Conservation (phyloP, 2,797 vertebrate species). For the Chromobotia macracanthus region DNA sequence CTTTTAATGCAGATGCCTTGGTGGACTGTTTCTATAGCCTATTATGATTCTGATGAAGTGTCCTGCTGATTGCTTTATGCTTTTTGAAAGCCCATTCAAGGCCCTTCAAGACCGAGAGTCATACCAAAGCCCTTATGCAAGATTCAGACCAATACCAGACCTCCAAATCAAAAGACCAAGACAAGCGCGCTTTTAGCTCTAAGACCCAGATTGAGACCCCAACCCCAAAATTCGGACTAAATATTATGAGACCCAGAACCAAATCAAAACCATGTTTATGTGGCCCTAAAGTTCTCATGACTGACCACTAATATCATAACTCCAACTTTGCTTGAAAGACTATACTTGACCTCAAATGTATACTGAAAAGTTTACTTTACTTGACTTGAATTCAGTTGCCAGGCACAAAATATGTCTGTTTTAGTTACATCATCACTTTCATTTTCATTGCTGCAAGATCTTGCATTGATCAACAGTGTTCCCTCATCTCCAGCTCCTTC, state of each 20-base stretch:
- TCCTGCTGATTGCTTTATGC: background rate
- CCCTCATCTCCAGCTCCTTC: slow-evolving; percentile 56
- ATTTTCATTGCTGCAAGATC: slow-evolving; percentile 50
- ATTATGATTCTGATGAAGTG: slow-evolving; percentile 4
- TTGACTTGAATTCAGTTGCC: background rate
- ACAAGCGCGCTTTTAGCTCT: background rate
- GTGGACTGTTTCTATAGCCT: background rate
- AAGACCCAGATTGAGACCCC: background rate
- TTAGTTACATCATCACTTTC: slow-evolving; percentile 46
- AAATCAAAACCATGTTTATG: background rate
- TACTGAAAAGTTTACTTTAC: background rate
- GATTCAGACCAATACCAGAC: background rate
- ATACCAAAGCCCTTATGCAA: too few species aligned
- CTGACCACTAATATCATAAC: too few species aligned
- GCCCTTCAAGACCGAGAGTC: background rate
- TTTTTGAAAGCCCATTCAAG: background rate
- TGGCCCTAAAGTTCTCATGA: background rate
- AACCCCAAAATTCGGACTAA: too few species aligned
- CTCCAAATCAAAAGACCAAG: background rate
- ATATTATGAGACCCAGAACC: background rate
- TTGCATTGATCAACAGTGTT: slow-evolving; percentile 40
- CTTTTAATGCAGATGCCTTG: background rate
- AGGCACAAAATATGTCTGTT: slow-evolving; percentile 2
- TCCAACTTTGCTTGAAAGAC: background rate
- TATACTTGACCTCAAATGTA: background rate